phyloP scores from a whole-genome alignment of 92 coral and sea anemone species.

The Palythoa grandiflora region DNA sequence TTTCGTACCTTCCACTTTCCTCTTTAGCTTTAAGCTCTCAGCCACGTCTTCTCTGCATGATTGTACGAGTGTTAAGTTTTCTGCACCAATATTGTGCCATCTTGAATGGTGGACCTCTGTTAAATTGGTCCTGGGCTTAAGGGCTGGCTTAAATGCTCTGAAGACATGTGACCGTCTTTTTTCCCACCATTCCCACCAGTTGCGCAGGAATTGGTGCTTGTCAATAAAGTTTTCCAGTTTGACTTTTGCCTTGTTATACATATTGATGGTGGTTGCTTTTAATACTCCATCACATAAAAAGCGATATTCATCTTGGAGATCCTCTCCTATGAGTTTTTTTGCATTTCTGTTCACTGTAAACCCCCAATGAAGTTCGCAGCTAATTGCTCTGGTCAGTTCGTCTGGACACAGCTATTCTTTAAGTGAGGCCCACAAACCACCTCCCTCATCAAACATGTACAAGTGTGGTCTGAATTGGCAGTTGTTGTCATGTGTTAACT shows the following conservation, averaged over 20 bases:
- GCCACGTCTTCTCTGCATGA: slow-evolving; percentile 69
- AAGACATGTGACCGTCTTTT: slow-evolving; percentile 67
- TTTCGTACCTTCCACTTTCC: slow-evolving; percentile 34
- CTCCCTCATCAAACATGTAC: slow-evolving; percentile 68
- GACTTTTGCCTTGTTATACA: slow-evolving; percentile 70
- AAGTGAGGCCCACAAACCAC: slow-evolving; percentile 71
- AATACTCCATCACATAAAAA: slow-evolving; percentile 46
- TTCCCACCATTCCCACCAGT: slow-evolving; percentile 78
- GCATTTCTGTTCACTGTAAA: slow-evolving; percentile 71
- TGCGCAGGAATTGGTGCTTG: slow-evolving; percentile 54
- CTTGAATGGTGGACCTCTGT: slow-evolving; percentile 68
- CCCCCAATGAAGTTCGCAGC: slow-evolving; percentile 74
- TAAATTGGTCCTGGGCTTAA: slow-evolving; percentile 62
- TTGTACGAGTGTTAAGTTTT: slow-evolving; percentile 64
- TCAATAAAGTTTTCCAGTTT: slow-evolving; percentile 58
- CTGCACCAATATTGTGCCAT: slow-evolving; percentile 66
- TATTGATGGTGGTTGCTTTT: slow-evolving; percentile 61
- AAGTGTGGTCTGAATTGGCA: slow-evolving; percentile 61
- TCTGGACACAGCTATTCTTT: slow-evolving; percentile 62
- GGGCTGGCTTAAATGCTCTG: slow-evolving; percentile 65
- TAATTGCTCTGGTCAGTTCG: slow-evolving; percentile 64
- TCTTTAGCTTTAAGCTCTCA: slow-evolving; percentile 58
- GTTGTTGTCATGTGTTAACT: slow-evolving; percentile 46
- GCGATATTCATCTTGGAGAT: slow-evolving; percentile 58
- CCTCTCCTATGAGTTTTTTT: slow-evolving; percentile 70